Percentiles rank a stretch among this genome's conserved stretches.
phyloP scores from a whole-genome alignment of 2,797 vertebrate species.

The Labeo calbasu region DNA sequence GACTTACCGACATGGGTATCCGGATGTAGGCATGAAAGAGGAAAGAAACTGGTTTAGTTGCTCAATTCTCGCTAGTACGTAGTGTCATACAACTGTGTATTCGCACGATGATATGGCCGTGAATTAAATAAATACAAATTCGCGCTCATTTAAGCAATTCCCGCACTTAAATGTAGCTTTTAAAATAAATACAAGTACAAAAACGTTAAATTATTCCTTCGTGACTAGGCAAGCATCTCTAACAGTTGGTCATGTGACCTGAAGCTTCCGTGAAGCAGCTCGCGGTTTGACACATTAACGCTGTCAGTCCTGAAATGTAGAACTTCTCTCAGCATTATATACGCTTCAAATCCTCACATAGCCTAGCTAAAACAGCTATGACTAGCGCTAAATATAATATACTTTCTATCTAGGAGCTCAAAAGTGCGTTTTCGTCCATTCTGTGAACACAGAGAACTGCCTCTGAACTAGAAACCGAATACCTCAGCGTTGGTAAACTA shows the following conservation, averaged over 20 bases:
- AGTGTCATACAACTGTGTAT: not conserved
- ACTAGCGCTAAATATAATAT: not conserved
- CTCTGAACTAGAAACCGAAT: conserved; percentile 7
- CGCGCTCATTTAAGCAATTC: not conserved
- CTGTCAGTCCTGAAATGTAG: not conserved
- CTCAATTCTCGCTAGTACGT: not conserved
- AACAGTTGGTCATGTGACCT: conserved; percentile 38
- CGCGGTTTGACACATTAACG: conserved; percentile 4
- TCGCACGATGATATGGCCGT: not conserved
- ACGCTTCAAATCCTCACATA: not conserved
- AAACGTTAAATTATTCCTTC: not conserved
- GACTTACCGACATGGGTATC: conserved; percentile 54
- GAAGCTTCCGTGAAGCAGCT: conserved; percentile 17
- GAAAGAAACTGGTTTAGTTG: conserved; percentile 31
- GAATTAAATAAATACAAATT: not conserved
- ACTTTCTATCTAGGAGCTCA: not conserved
- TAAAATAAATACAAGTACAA: not conserved
- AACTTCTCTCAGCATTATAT: not conserved
- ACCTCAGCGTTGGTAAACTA: conserved; percentile 17
- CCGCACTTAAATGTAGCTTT: not conserved
- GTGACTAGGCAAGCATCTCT: conserved; percentile 18
- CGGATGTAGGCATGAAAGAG: conserved; percentile 45
- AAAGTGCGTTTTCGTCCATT: not conserved
- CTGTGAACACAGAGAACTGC: not conserved
- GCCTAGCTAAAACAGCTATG: not conserved